Percentiles rank a stretch among this genome's conserved stretches.
Conservation (phyloP, 2,113 vertebrate genomes). For the Thunnus maccoyii region DNA sequence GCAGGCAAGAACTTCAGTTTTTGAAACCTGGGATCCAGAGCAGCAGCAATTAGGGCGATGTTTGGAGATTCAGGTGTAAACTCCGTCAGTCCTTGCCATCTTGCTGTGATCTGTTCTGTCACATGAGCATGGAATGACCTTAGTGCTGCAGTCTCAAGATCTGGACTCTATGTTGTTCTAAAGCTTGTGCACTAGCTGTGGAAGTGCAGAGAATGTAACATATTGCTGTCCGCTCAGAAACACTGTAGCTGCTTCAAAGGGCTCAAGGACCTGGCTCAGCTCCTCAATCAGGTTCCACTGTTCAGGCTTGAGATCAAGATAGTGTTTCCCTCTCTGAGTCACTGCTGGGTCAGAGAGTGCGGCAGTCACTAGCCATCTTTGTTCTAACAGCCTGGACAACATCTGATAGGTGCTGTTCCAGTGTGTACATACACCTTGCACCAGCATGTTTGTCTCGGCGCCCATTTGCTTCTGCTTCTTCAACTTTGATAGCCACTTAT, state of each 20-base stretch:
- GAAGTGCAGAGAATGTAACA: not conserved
- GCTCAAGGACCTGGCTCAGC: constrained; percentile 1
- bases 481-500: not conserved
- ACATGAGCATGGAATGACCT: not conserved
- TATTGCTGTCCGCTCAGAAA: not conserved
- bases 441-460: not conserved
- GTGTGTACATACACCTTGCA: not conserved
- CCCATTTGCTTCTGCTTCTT: constrained; percentile 44
- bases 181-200: not conserved
- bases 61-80: not conserved
- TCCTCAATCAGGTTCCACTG: constrained; percentile 30
- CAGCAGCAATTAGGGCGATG: not conserved
- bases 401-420: constrained; percentile 35
- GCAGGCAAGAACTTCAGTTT: constrained; percentile 6
- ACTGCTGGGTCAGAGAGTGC: constrained; percentile 21
- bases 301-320: constrained; percentile 33
- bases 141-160: not conserved
- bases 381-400: constrained; percentile 25
- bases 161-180: not conserved
- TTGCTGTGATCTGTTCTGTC: not conserved
- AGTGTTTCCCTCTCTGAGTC: constrained; percentile 14
- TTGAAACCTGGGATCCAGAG: not conserved
- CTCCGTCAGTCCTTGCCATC: too few relatives aligned
- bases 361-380: constrained; percentile 32
- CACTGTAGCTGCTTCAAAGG: not conserved